Evolutionary conservation across 2,113 vertebrate genomes (phyloP).

Genomic region (Rhinolophus ferrumequinum): DNA sequence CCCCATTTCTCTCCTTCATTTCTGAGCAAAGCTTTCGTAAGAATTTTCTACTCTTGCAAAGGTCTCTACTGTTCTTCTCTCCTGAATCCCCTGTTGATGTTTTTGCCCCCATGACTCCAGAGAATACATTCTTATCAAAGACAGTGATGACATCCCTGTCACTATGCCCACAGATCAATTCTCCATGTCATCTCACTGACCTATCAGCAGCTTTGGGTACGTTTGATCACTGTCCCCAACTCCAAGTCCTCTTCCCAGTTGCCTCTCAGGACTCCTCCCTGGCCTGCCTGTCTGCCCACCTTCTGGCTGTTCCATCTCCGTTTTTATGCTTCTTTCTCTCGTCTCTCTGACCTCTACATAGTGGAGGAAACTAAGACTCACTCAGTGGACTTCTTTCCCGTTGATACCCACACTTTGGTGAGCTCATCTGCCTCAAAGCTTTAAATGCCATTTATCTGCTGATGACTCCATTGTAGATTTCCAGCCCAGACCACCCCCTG

Average conservation of each 20-base stretch:
- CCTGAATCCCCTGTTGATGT: neutral
- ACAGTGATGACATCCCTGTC: neutral
- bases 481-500: neutral
- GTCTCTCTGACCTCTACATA: neutral
- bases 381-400: neutral
- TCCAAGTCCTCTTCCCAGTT: neutral
- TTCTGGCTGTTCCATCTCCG: neutral
- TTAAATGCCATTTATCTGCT: neutral
- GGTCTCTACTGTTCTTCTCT: neutral
- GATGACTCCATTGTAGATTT: neutral
- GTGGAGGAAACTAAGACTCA: neutral
- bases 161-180: neutral
- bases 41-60: neutral
- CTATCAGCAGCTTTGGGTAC: neutral
- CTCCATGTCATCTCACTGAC: neutral
- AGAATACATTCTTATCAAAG: neutral
- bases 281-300: neutral
- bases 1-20: neutral
- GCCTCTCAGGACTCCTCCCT: neutral
- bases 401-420: neutral
- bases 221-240: neutral
- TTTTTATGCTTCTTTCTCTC: neutral
- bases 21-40: neutral
- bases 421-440: neutral
- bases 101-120: neutral